A percentile compares a stretch with the other conserved stretches of the same genome.
Evolutionary conservation across 2,888 invertebrate genomes (phyloP).

Genomic region (Sepiola atlantica): DNA sequence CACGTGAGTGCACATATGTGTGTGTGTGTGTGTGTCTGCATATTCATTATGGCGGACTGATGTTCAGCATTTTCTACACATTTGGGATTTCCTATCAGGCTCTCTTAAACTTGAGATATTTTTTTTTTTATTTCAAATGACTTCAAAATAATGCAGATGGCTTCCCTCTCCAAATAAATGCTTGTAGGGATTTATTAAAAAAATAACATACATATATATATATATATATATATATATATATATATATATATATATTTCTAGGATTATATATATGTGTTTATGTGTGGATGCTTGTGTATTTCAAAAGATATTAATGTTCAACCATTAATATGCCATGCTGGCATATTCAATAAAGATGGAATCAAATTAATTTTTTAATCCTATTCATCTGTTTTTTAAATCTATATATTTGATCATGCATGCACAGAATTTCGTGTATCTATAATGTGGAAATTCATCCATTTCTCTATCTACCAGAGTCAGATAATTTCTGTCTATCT

Average conservation of each 20-base stretch:
- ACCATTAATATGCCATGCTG: not conserved
- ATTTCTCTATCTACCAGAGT: not conserved
- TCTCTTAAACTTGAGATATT: not conserved
- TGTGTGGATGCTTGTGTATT: not conserved
- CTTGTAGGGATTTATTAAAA: not conserved
- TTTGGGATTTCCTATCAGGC: not conserved
- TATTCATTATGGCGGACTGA: not conserved
- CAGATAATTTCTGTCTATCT: too few species aligned
- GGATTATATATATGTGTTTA: not conserved
- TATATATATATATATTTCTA: not conserved
- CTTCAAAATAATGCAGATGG: not conserved
- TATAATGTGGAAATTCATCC: not conserved
- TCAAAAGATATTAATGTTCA: not conserved
- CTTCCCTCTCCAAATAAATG: not conserved
- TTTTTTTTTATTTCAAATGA: not conserved
- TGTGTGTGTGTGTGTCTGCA: not conserved
- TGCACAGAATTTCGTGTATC: not conserved
- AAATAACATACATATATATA: not conserved
- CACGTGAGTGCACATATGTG: not conserved
- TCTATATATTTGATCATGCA: not conserved
- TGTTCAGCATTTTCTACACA: not conserved
- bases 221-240: not conserved
- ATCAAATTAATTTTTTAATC: constrained; percentile 7
- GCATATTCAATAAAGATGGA: constrained; percentile 4
- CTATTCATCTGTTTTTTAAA: not conserved